A percentile compares a stretch with the other conserved stretches of the same genome.
These are phyloP conservation scores for Lagodon rhomboides DNA, from an alignment of 2,797 vertebrate genomes.

Conservation along the genomic window DNA sequence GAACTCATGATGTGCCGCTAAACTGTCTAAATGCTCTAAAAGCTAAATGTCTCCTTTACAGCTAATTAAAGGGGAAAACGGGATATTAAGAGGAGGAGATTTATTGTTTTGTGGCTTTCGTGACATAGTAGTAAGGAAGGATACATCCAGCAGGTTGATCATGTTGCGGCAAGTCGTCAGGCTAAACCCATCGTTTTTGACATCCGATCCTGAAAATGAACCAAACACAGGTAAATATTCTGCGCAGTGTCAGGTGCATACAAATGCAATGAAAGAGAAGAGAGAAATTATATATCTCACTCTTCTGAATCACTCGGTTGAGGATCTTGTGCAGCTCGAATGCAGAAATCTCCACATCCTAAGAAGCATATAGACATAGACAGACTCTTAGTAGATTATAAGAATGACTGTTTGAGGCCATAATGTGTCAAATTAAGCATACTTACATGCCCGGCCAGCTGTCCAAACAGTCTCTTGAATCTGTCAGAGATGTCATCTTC, in stretches of 20 bases:
- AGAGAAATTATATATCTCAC: conserved; percentile 77
- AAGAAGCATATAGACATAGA: not conserved
- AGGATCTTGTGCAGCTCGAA: conserved; percentile 89
- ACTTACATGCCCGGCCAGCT: conserved; percentile 89
- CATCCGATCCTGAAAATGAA: conserved; percentile 72
- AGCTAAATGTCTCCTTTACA: no score
- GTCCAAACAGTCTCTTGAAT: conserved; percentile 87
- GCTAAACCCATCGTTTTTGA: conserved; percentile 81
- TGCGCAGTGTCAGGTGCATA: not conserved
- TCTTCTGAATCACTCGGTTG: conserved; percentile 85
- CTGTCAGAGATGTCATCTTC: conserved; percentile 86
- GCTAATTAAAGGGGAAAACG: not conserved
- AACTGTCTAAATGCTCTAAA: no score
- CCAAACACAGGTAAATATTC: not conserved
- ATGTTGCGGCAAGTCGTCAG: conserved; percentile 80
- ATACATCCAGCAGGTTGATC: conserved; percentile 86
- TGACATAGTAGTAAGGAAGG: conserved; percentile 58
- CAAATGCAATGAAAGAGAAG: not conserved
- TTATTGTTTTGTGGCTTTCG: not conserved
- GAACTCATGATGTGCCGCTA: not conserved
- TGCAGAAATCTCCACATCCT: conserved; percentile 91
- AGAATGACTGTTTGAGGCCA: not conserved
- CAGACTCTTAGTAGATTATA: not conserved
- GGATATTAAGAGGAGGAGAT: not conserved
- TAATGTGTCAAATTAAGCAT: not conserved